Conservation (phyloP, 2,113 vertebrate species). For the Pachypanchax playfairii region DNA sequence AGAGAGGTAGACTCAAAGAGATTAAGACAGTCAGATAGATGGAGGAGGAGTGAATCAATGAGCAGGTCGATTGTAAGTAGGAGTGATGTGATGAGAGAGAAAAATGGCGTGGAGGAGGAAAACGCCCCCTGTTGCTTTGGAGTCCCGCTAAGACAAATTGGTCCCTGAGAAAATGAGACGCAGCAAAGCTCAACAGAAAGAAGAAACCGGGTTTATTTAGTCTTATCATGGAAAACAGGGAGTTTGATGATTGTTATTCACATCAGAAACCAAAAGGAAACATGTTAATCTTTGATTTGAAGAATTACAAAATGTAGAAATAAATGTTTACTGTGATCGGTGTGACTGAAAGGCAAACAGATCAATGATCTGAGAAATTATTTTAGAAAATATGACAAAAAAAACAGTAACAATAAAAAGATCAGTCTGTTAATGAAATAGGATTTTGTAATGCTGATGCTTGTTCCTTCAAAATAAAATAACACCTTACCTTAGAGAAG, state of each 20-base stretch:
- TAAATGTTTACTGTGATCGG: slow-evolving; percentile 17
- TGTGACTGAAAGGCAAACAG: background rate
- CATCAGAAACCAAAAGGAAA: slow-evolving; percentile 10
- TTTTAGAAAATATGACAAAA: background rate
- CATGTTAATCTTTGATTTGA: slow-evolving; percentile 21
- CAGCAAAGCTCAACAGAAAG: slow-evolving; percentile 25
- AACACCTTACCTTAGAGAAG: no score
- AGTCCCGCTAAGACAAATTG: slow-evolving; percentile 52
- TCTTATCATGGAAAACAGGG: slow-evolving; percentile 47
- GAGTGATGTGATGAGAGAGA: slow-evolving; percentile 56
- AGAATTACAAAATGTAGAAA: slow-evolving; percentile 12
- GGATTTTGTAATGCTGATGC: no score
- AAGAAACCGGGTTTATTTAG: slow-evolving; percentile 41
- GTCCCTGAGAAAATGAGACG: slow-evolving; percentile 55
- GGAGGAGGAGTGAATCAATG: slow-evolving; percentile 63
- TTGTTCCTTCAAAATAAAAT: no score
- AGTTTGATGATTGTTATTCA: slow-evolving; percentile 33
- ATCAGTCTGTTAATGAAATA: no score
- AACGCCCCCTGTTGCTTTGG: slow-evolving; percentile 27
- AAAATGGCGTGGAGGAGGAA: slow-evolving; percentile 40
- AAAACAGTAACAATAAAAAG: no score
- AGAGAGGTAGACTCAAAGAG: slow-evolving; percentile 54
- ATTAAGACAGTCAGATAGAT: slow-evolving; percentile 57
- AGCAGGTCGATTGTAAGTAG: slow-evolving; percentile 52
- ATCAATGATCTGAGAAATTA: background rate